Base-by-base conservation (phyloP, 2,797 vertebrate species). In the Corythornis leucogaster region DNA sequence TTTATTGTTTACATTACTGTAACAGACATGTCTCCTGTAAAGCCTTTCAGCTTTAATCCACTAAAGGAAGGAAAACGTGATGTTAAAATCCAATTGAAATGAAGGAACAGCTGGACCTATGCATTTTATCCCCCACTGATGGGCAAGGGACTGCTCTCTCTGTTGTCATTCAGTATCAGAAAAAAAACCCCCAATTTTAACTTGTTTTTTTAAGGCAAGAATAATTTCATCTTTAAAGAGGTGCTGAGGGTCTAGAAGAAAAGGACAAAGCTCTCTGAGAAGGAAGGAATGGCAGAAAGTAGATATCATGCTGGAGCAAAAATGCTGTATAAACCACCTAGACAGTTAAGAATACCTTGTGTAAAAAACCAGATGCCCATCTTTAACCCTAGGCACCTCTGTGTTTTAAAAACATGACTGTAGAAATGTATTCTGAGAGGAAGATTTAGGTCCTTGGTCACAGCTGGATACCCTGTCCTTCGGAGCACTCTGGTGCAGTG, bases 1-100 rank as follows among this genome's bases (percentile, higher is more conserved):
- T 95, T 96, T 95, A 94, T 93, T 95, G 58, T 94, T 95, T 95
- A 92, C 73, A 73, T 85, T 84, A 57, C 73, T 55, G 43, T 73
- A 92, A 89, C 73, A 83, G 92, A 87, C 85, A 31, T 87, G 54
- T 57, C n/a, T 93, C 46, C 79, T 75, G 59, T 78, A 91, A 91
- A 92, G 46, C 35, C 76, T 85, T 91, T 75, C 66, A 63, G 59
- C 73, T 80, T 87, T 93, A 93, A 93, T 94, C 78, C 43, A 24
- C 40, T 31, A 63, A 89, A 68, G 15, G 3, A 11, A 43, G 71
- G 13, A 75, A 85, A 71, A 85, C 0, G 7, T 79, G 67, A 77
- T 15, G 26, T 50, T 68, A 79, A 90, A 92, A 42, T 25, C 33
- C 30, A 80, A 16, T 20, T 48, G 68, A 84, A 54, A n/a, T 5